A percentile compares a stretch with the other conserved stretches of the same genome.
Conservation (phyloP, 2,113 vertebrate species). For the Regulus satrapa region DNA sequence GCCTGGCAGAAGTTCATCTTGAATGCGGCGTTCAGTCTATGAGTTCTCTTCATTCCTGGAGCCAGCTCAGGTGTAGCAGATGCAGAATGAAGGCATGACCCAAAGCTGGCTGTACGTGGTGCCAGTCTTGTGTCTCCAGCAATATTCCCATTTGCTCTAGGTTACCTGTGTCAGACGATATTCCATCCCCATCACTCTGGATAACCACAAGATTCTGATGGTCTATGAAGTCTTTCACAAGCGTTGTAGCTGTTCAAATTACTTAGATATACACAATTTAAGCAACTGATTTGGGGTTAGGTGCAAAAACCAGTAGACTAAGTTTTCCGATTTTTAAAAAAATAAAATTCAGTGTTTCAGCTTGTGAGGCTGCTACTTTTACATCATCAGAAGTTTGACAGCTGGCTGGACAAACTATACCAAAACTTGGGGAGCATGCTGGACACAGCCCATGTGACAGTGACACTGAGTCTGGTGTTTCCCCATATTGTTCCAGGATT, state of each 20-base stretch:
- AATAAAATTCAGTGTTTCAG: neutral
- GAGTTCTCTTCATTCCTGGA: neutral
- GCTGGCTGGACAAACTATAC: neutral
- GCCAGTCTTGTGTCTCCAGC: neutral
- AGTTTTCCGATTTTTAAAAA: neutral
- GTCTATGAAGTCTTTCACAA: neutral
- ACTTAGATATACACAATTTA: neutral
- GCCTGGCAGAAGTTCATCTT: neutral
- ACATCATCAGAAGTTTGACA: neutral
- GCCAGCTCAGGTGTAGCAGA: neutral
- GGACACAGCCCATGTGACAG: neutral
- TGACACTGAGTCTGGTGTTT: neutral
- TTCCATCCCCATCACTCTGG: neutral
- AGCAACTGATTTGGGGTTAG: neutral
- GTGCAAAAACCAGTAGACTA: neutral
- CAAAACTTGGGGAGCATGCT: neutral
- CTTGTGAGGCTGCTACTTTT: neutral
- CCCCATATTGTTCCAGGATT: neutral
- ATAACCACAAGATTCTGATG: neutral
- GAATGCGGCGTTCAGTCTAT: neutral
- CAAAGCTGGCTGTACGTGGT: accelerated
- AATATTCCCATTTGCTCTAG: neutral
- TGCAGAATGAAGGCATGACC: neutral
- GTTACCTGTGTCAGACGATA: neutral
- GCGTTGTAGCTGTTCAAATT: neutral